Percentiles rank a stretch among this genome's conserved stretches.
Conservation (phyloP, 2,888 invertebrate species). For the Rhagium mordax region DNA sequence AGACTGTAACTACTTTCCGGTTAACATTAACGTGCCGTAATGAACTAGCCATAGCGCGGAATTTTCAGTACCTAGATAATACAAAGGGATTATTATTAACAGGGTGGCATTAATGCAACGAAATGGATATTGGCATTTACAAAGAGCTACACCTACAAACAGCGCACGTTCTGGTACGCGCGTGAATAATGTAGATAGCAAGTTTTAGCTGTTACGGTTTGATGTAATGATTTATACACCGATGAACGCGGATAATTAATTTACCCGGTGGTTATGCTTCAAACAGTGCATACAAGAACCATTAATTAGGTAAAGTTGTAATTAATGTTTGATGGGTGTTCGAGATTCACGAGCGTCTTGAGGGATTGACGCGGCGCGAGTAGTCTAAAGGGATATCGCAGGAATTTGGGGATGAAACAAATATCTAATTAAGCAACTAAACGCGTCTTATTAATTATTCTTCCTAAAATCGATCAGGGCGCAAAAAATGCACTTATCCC, state of each 20-base stretch:
- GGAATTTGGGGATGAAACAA: no score
- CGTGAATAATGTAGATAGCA: neutral
- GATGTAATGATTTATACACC: neutral
- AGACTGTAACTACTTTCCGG: no score
- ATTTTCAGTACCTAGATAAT: neutral
- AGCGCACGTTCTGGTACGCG: neutral
- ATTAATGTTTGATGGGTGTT: neutral
- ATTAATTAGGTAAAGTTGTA: neutral
- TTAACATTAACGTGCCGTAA: no score
- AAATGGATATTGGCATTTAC: neutral
- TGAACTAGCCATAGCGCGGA: neutral
- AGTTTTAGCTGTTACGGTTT: neutral
- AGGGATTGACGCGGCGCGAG: neutral
- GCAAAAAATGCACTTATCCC: no score
- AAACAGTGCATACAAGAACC: neutral
- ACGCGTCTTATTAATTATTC: no score
- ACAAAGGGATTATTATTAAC: neutral
- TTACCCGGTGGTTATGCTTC: neutral
- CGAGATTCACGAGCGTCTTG: neutral
- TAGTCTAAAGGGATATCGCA: neutral
- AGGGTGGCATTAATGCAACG: neutral
- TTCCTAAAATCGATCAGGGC: no score
- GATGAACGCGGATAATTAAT: neutral
- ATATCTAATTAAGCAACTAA: no score
- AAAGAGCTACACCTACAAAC: neutral